phyloP scores from a whole-genome alignment of 1,140 invertebrate species.

The Dendroctonus valens region DNA sequence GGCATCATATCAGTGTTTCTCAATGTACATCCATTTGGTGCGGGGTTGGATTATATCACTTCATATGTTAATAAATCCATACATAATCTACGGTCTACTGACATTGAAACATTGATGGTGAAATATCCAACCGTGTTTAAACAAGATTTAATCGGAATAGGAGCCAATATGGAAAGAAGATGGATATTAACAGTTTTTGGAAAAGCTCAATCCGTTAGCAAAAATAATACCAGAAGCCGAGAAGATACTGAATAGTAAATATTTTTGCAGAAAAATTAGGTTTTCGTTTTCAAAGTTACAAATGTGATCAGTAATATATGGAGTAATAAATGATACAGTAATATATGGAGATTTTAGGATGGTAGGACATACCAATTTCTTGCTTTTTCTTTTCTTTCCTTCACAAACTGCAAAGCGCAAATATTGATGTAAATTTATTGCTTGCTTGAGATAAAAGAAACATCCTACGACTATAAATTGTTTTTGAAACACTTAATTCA shows the following conservation, averaged over 20 bases:
- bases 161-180: constrained; percentile 72
- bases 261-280: not conserved
- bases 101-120: constrained; percentile 73
- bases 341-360: no score
- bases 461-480: no score
- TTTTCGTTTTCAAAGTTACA: no score
- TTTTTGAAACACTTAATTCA: no score
- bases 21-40: constrained; percentile 84
- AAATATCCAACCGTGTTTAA: constrained; percentile 75
- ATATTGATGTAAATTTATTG: no score
- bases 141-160: constrained; percentile 71
- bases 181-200: constrained; percentile 74
- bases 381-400: no score
- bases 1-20: constrained; percentile 81
- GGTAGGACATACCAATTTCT: no score
- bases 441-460: no score
- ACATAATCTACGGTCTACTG: constrained; percentile 62
- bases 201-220: not conserved
- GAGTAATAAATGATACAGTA: no score
- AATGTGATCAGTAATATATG: no score
- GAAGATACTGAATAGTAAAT: not conserved
- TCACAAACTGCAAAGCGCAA: no score
- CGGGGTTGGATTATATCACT: constrained; percentile 80
- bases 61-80: constrained; percentile 79
- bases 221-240: constrained; percentile 3